Base-by-base conservation (phyloP, 2,888 invertebrate genomes). In the Drosophila anomalata region DNA sequence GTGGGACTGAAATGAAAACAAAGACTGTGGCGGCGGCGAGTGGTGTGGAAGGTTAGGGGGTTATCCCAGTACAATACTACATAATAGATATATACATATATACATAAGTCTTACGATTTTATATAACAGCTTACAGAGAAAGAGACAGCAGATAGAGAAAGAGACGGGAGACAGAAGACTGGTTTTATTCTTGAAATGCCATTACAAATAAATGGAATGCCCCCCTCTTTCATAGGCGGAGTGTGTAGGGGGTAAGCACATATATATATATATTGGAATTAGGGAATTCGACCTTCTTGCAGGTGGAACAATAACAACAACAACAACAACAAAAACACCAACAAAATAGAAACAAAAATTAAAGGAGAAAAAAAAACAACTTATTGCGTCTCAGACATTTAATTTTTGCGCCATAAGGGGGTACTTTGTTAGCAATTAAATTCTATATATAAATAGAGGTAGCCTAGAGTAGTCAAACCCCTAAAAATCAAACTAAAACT, bases 131-230 rank as follows among this genome's bases (percentile, higher is more conserved):
- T 58, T 20, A 62, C 46, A 53, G 11, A 41, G 44, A 29, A 42
- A 57, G 12, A 56, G 33, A 44, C 20, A 20, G 22, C 36, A 33
- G 47, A 14, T 46, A 29, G 55, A 46, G 20, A 39, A 42, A 56
- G 56, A 57, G 39, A 50, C 1, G 1, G 17, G 17, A 17, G 17
- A 17, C 17, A 17, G 17, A 17, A 17, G 17, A 17, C 17, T 17
- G 17, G 57, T 78, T 74, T 74, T 73, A 73, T 73, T 78, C 76
- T 75, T 72, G 71, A 68, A 81, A 70, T 75, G 60, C 73, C 67
- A 62, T 71, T 24, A 24, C 22, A 24, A 24, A 24, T 24, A 24
- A 24, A 24, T 24, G 17, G 17, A 17, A 17, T 17, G 17, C 17
- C 17, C 17, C 17, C 17, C 17, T 17, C 17, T 17, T 17, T 17